phyloP scores from a whole-genome alignment of 1,140 invertebrate genomes.

The Palaemon carinicauda region DNA sequence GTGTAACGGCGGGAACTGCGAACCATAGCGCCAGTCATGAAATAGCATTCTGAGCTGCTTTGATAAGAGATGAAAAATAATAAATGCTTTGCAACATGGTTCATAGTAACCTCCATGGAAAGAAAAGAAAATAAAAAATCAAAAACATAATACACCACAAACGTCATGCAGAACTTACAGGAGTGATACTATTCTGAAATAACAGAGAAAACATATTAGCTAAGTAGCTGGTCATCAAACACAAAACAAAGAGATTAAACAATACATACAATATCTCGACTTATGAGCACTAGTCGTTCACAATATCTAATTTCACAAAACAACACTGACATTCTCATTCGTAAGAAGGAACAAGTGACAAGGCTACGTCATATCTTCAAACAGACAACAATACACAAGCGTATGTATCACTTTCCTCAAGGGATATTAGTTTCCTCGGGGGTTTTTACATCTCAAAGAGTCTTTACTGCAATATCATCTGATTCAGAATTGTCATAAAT shows the following conservation, averaged over 20 bases:
- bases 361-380: too few relatives aligned
- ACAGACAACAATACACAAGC: too few relatives aligned
- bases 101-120: neutral
- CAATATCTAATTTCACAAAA: neutral
- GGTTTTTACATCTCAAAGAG: too few relatives aligned
- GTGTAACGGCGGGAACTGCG: too few relatives aligned
- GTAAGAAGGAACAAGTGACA: too few relatives aligned
- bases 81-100: neutral
- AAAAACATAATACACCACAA: constrained; percentile 10
- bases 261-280: neutral
- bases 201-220: constrained; percentile 39
- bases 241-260: neutral
- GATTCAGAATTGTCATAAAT: too few relatives aligned
- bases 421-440: too few relatives aligned
- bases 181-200: constrained; percentile 50
- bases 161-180: constrained; percentile 50
- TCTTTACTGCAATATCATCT: too few relatives aligned
- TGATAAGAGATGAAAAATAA: too few relatives aligned
- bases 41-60: too few relatives aligned
- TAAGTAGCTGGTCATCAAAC: constrained; percentile 17
- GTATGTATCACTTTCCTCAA: too few relatives aligned
- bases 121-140: neutral
- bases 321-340: neutral
- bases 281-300: neutral
- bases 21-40: too few relatives aligned